Percentiles rank a stretch among this genome's conserved stretches.
Evolutionary conservation across 2,113 vertebrate species (phyloP).

Genomic region (Muntiacus reevesi): DNA sequence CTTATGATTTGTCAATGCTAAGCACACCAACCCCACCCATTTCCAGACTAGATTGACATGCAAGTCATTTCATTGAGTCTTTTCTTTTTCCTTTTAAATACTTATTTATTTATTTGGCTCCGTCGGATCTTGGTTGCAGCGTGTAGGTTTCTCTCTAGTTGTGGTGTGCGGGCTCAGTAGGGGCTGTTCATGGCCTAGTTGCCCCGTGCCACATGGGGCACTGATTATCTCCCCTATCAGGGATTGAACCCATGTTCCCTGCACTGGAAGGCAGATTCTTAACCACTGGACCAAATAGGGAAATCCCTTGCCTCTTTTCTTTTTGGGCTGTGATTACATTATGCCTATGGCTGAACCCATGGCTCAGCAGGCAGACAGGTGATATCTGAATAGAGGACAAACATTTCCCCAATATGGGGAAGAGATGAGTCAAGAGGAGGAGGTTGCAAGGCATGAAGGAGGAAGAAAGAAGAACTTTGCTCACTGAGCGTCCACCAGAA

Average conservation of each 20-base stretch:
- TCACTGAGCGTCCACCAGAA: neutral
- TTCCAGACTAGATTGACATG: neutral
- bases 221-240: neutral
- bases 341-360: neutral
- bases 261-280: neutral
- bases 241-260: neutral
- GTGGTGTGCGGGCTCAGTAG: rapidly evolving
- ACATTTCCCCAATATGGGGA: neutral
- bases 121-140: rapidly evolving
- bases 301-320: neutral
- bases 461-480: neutral
- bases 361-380: neutral
- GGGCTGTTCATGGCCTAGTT: neutral
- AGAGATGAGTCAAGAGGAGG: neutral
- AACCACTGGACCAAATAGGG: neutral
- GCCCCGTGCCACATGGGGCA: neutral
- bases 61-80: neutral
- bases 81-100: neutral
- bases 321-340: neutral
- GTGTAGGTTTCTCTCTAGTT: neutral
- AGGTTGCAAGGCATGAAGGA: neutral
- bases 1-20: neutral
- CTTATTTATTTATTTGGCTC: neutral
- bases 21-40: neutral
- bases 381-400: neutral